Conservation (phyloP, 2,113 vertebrate species). For the Psephotus haematonotus region DNA sequence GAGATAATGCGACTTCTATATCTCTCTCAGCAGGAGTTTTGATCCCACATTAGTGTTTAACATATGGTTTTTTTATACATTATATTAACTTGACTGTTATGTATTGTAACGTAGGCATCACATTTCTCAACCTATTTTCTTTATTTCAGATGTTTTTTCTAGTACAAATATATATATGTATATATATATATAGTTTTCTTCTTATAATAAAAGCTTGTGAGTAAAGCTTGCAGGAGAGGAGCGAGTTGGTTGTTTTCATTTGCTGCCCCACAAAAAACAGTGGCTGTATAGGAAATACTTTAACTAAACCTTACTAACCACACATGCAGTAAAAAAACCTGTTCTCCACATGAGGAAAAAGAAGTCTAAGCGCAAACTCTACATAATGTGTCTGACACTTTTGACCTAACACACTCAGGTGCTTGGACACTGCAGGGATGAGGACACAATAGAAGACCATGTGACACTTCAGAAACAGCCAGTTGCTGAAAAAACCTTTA, state of each 20-base stretch:
- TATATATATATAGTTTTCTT: background rate
- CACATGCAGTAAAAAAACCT: background rate
- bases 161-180: background rate
- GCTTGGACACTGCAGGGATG: background rate
- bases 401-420: background rate
- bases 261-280: background rate
- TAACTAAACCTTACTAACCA: background rate
- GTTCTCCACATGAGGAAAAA: background rate
- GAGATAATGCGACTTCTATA: constrained; percentile 29
- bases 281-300: background rate
- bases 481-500: background rate
- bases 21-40: constrained; percentile 25
- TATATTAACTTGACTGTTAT: background rate
- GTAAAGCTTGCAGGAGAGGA: background rate
- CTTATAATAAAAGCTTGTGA: background rate
- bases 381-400: background rate
- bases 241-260: background rate
- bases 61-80: background rate
- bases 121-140: background rate
- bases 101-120: background rate
- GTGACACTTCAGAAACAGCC: background rate
- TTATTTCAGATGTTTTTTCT: background rate
- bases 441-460: background rate
- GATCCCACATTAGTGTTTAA: constrained; percentile 14
- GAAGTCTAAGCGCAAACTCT: background rate